Evolutionary conservation across 2,797 vertebrate species (phyloP), one percentile per base, ranked within the genome.

Genomic region (Pelodytes ibericus): DNA sequence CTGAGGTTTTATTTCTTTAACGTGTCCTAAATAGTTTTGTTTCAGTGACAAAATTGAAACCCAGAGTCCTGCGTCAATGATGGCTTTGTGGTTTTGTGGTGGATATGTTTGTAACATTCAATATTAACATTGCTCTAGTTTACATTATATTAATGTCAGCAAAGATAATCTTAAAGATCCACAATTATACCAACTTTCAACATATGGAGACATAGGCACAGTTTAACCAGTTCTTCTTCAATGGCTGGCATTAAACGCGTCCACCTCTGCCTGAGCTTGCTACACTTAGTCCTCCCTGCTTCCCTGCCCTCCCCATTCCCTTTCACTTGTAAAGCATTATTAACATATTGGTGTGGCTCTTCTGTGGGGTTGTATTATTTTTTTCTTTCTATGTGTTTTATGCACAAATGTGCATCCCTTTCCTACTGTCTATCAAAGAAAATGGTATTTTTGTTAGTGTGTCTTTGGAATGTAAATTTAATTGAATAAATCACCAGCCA

Each of bases 401-500:
- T 74, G 44, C 80, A 61, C 70, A 81, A 77, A 8, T 72, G 69
- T 69, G 79, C 59, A 39, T 51, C 30, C 26, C 16, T 71, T 66
- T 66, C n/a, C 41, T 72, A 53, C 26, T 20, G 47, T 47, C 41
- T 22, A 53, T 72, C 65, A 72, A 60, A 56, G 26, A 20, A 24
- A 67, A 60, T 68, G 25, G 69, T 64, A 1, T 44, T 81, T 47
- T 68, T 77, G 47, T 72, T 72, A 58, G 25, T 22, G 78, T 84
- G 36, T 61, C 3, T 80, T 83, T 72, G 77, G 64, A 82, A 82
- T 79, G 62, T 67, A 79, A 60, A 61, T 59, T 1, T 65, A 22
- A 26, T 65, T 24, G 22, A 63, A 69, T 71, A 76, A 10, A 83
- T 87, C 87, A 87, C 86, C 86, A 85, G 86, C 86, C 86, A 81